A percentile compares a stretch with the other conserved stretches of the same genome.
Conservation (phyloP, 2,113 vertebrate species). For the Pelobates fuscus region DNA sequence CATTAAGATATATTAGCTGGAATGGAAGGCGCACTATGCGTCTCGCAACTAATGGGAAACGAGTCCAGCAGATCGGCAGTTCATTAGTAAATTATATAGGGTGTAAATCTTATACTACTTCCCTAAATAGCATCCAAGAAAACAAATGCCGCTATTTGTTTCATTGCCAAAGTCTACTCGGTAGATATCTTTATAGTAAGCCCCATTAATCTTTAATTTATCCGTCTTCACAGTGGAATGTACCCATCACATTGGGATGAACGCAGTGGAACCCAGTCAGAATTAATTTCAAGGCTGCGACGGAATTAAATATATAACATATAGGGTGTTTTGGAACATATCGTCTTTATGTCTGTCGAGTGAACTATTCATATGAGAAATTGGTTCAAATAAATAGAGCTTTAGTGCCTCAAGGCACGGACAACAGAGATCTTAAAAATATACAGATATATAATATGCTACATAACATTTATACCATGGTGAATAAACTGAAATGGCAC, state of each 20-base stretch:
- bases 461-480: no score
- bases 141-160: slow-evolving; percentile 1
- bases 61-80: background rate
- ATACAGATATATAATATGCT: no score
- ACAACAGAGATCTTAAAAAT: no score
- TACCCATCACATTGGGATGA: background rate
- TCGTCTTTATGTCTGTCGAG: background rate
- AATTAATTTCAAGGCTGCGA: slow-evolving; percentile 23
- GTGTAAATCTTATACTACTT: background rate
- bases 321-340: background rate
- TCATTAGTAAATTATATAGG: slow-evolving; percentile 21
- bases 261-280: background rate
- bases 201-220: slow-evolving; percentile 42
- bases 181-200: slow-evolving; percentile 34
- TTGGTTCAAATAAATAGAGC: no score
- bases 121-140: slow-evolving; percentile 22
- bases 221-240: slow-evolving; percentile 22
- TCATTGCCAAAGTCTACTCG: slow-evolving; percentile 28
- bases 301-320: slow-evolving; percentile 5
- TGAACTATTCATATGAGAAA: no score
- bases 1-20: slow-evolving; percentile 29
- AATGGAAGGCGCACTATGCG: background rate
- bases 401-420: no score
- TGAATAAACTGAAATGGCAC: no score
- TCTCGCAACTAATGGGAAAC: background rate